A percentile compares a stretch with the other conserved stretches of the same genome.
Conservation (phyloP, 2,113 vertebrate species). For the Pipa parva region DNA sequence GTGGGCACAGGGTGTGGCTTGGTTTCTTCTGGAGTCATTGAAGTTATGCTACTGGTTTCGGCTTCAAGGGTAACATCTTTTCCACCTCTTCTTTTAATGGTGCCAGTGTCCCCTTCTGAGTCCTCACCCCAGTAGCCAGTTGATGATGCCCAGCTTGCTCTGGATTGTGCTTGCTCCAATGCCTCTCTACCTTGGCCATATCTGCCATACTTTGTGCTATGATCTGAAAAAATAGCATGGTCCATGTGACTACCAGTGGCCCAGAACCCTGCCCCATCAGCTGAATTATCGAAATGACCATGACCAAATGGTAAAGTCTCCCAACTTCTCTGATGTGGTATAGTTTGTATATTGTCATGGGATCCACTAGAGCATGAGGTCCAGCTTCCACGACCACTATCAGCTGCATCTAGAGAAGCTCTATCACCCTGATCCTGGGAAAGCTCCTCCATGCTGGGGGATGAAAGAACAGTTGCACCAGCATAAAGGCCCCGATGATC, state of each 20-base stretch:
- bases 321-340: slow-evolving; percentile 94
- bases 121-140: slow-evolving; percentile 96
- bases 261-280: slow-evolving; percentile 69
- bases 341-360: slow-evolving; percentile 96
- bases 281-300: slow-evolving; percentile 65
- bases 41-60: slow-evolving; percentile 80
- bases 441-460: slow-evolving; percentile 91
- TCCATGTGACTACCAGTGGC: slow-evolving; percentile 65
- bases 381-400: slow-evolving; percentile 97
- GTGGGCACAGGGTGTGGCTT: slow-evolving; percentile 73
- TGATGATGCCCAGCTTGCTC: slow-evolving; percentile 92
- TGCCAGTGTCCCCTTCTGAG: slow-evolving; percentile 93
- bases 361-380: slow-evolving; percentile 96
- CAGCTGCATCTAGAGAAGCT: slow-evolving; percentile 89
- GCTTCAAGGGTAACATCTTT: slow-evolving; percentile 86
- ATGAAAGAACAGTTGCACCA: slow-evolving; percentile 83
- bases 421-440: slow-evolving; percentile 95
- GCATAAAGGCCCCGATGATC: slow-evolving; percentile 84
- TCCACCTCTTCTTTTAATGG: slow-evolving; percentile 92
- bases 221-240: slow-evolving; percentile 68
- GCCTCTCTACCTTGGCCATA: slow-evolving; percentile 68
- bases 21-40: slow-evolving; percentile 80
- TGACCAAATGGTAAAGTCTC: slow-evolving; percentile 83
- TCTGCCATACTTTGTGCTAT: slow-evolving; percentile 66
- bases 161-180: slow-evolving; percentile 81